phyloP scores from a whole-genome alignment of 35 echinoderm and acorn worm species.

The Ptychodera flava region DNA sequence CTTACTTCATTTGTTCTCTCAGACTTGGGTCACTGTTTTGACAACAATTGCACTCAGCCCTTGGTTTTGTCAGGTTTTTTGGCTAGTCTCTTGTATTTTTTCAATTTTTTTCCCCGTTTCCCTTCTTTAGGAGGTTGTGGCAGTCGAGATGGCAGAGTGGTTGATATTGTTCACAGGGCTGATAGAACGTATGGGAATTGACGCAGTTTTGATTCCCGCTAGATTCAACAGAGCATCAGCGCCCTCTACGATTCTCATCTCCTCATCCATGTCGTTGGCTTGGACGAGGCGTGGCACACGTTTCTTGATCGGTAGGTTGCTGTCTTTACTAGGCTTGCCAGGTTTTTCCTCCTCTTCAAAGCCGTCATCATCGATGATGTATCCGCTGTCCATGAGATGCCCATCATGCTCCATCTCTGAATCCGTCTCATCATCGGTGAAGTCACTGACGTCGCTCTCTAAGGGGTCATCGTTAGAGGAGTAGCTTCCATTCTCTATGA shows the following conservation, averaged over 20 bases:
- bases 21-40: too few species aligned
- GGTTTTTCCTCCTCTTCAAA: constrained; percentile 17
- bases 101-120: too few species aligned
- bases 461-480: constrained; percentile 63
- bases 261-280: constrained; percentile 5
- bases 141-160: not conserved
- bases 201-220: constrained; percentile 63
- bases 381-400: constrained; percentile 47
- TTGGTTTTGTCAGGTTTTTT: too few species aligned
- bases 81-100: too few species aligned
- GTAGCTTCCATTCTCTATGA: constrained; percentile 19
- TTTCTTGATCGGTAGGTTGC: constrained; percentile 58
- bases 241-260: constrained; percentile 49
- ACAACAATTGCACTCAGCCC: not conserved
- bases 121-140: not conserved
- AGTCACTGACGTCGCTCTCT: constrained; percentile 78
- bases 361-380: constrained; percentile 26
- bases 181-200: constrained; percentile 28
- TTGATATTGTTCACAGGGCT: constrained; percentile 27
- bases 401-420: constrained; percentile 64
- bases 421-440: constrained; percentile 65
- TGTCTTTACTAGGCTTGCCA: not conserved
- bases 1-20: too few species aligned
- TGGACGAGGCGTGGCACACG: constrained; percentile 21
- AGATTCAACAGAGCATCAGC: constrained; percentile 71